Conservation (phyloP, 2,888 invertebrate species). For the Drosophila barbarae region DNA sequence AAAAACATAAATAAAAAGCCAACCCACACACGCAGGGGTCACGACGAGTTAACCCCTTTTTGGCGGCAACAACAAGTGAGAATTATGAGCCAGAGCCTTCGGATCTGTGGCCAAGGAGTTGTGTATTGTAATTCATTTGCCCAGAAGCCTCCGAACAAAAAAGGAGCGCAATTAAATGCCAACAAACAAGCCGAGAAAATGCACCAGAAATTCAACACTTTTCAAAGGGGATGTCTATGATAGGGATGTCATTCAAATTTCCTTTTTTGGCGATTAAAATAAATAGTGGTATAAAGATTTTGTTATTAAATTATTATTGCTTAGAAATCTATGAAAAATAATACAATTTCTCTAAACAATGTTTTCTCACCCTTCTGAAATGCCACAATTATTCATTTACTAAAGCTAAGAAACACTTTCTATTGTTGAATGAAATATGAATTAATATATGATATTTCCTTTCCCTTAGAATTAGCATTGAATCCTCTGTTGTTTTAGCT, state of each 20-base stretch:
- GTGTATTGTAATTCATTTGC: conserved; percentile 70
- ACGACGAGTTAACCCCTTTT: conserved; percentile 22
- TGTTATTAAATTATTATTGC: too few relatives aligned
- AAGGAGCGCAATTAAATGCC: conserved; percentile 62
- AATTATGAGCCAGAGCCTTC: conserved; percentile 63
- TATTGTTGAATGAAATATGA: neutral
- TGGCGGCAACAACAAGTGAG: conserved; percentile 36
- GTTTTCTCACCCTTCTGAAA: too few relatives aligned
- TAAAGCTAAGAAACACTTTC: neutral
- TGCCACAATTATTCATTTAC: too few relatives aligned
- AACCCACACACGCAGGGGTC: conserved; percentile 37
- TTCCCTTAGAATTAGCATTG: neutral
- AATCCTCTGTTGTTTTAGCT: neutral
- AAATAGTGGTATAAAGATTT: neutral
- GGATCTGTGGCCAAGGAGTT: conserved; percentile 52
- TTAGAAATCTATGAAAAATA: too few relatives aligned
- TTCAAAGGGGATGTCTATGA: conserved; percentile 19
- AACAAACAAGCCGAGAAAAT: conserved; percentile 56
- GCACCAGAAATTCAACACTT: conserved; percentile 72
- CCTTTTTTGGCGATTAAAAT: neutral
- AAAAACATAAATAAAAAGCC: conserved; percentile 70
- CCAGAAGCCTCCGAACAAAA: conserved; percentile 29
- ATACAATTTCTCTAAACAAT: too few relatives aligned
- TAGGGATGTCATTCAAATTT: neutral
- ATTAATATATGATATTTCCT: neutral